Base-by-base conservation (phyloP, 2,113 vertebrate genomes). In the Oryzias celebensis region DNA sequence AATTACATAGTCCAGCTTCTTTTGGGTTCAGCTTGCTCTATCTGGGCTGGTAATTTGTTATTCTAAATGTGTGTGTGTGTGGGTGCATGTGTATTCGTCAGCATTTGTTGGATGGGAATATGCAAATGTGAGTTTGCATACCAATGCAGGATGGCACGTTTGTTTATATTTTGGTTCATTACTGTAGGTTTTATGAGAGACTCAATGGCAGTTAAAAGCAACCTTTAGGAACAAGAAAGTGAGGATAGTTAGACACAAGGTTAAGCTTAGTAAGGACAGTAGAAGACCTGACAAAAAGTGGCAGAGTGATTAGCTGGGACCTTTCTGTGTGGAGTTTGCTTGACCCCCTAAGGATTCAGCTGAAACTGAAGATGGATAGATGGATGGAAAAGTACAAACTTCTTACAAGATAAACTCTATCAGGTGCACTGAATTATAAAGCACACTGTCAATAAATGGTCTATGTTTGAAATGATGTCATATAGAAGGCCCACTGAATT, bases 1-100 rank as follows among this genome's bases (percentile, higher is more conserved):
- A 87, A 85, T 83, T 62, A 67, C 71, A 76, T 22, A 86, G 76
- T 74, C 46, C 70, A 71, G 68, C 65, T 85, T 63, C 69, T 80
- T 74, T 76, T 71, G 73, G 65, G 69, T 72, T 81, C 51, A 52
- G 55, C 56, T 64, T 22, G 61, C 62, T 74, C 62, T 42, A 66
- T 75, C 73, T 78, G 61, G 53, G 56, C 71, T 66, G 49, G 18
- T 75, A 72, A 66, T 77, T 75, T 57, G 71, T 74, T 49, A 65
- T 83, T 82, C 51, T 51, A 16, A 54, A 52, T 42, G 23, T 44
- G 22, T 10, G 23, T 62, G 20, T 46, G 50, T 64, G 46, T 59
- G 48, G 8, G 36, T 10, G 10, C 36, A 36, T 76, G 43, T 48
- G n/a, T 48, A 18, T 49, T 24, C 49, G 48, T 17, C 8, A 52